Evolutionary conservation across 2,113 vertebrate species (phyloP).

Genomic region (Myocastor coypus): DNA sequence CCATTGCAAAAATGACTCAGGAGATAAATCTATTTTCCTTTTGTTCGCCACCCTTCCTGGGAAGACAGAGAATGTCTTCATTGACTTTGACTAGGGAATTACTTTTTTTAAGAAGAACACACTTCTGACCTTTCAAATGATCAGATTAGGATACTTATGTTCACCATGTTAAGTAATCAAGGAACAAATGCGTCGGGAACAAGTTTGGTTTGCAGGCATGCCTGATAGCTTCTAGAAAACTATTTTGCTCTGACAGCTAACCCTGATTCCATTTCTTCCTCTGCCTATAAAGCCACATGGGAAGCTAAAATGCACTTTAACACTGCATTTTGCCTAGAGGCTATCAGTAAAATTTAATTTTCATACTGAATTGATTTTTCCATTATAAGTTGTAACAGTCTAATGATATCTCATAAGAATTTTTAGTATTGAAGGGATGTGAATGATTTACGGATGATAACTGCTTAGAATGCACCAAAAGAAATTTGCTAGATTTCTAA

Average conservation of each 20-base stretch:
- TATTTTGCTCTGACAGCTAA: constrained; percentile 87
- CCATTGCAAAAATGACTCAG: constrained; percentile 85
- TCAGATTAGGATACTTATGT: constrained; percentile 91
- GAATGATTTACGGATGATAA: constrained; percentile 86
- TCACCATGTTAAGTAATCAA: constrained; percentile 94
- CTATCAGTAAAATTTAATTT: constrained; percentile 99
- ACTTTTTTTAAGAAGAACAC: constrained; percentile 86
- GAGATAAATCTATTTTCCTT: constrained; percentile 85
- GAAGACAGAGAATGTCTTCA: constrained; percentile 87
- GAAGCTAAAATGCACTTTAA: constrained; percentile 95
- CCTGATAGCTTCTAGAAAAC: constrained; percentile 82
- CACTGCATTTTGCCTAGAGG: constrained; percentile 97
- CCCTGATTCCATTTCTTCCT: constrained; percentile 89
- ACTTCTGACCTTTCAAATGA: constrained; percentile 94
- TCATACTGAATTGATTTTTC: constrained; percentile 96
- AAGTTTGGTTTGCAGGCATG: constrained; percentile 85
- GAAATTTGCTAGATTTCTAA: constrained; percentile 66
- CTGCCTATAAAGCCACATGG: constrained; percentile 89
- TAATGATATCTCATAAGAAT: constrained; percentile 92
- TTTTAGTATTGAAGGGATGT: constrained; percentile 84
- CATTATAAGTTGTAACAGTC: constrained; percentile 91
- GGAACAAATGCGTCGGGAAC: constrained; percentile 90
- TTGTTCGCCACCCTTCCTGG: constrained; percentile 85
- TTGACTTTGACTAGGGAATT: constrained; percentile 90
- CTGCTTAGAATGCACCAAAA: constrained; percentile 74